Evolutionary conservation across 2,888 invertebrate species (phyloP).

Genomic region (Lordiphosa andalusiaca): DNA sequence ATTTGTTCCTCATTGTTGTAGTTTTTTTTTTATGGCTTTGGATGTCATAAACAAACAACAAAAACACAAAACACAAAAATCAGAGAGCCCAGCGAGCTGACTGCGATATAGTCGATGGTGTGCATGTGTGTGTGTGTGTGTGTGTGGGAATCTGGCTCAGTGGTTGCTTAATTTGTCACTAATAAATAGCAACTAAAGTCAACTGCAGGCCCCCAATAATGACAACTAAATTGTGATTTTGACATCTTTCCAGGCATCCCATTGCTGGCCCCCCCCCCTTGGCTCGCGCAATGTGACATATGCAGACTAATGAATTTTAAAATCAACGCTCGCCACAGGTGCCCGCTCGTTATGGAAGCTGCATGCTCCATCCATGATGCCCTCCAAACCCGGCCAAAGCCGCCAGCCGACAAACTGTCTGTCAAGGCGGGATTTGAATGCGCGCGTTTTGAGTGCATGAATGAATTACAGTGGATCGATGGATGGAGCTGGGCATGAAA

Average conservation of each 20-base stretch:
- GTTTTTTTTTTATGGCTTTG: constrained; percentile 56
- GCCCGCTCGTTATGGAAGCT: constrained; percentile 35
- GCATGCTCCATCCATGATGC: constrained; percentile 23
- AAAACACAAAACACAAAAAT: constrained; percentile 36
- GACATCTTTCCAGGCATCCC: constrained; percentile 41
- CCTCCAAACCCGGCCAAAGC: constrained; percentile 11
- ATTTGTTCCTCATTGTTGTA: constrained; percentile 40
- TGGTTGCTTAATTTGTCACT: constrained; percentile 42
- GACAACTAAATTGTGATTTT: constrained; percentile 66
- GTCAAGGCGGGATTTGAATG: constrained; percentile 69
- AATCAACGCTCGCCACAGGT: constrained; percentile 76
- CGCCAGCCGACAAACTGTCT: constrained; percentile 68
- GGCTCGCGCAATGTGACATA: constrained; percentile 69
- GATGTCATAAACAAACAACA: constrained; percentile 41
- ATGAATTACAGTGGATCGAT: constrained; percentile 59
- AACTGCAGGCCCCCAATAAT: constrained; percentile 43
- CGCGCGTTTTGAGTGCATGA: constrained; percentile 70
- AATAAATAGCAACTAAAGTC: constrained; percentile 34
- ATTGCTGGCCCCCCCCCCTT: constrained; percentile 42
- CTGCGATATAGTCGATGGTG: constrained; percentile 12
- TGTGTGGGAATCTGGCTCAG: constrained; percentile 12
- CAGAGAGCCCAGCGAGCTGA: constrained; percentile 17
- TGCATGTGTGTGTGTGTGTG: constrained; percentile 13
- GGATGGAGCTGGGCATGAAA: constrained; percentile 35
- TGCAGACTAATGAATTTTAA: constrained; percentile 79